Evolutionary conservation across 1,140 invertebrate genomes (phyloP).

Genomic region (Pseudomyrmex concolor): DNA sequence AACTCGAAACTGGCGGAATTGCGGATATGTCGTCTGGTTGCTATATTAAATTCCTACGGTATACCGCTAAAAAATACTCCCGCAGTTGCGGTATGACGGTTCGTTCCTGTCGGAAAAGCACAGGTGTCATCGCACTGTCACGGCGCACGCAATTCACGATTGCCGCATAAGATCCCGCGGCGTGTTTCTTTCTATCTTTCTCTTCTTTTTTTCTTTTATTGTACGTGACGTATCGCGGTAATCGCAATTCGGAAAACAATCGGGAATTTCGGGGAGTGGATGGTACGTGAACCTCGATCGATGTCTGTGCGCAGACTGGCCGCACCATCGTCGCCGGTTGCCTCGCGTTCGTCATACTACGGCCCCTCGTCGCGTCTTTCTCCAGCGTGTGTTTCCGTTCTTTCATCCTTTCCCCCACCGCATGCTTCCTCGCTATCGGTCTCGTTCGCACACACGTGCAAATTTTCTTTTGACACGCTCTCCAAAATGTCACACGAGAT

Average conservation of each 20-base stretch:
- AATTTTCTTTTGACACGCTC: constrained; percentile 4
- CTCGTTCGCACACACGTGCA: constrained; percentile 39
- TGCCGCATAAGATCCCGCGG: constrained; percentile 31
- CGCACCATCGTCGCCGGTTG: constrained; percentile 68
- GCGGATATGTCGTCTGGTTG: constrained; percentile 15
- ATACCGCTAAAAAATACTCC: constrained; percentile 40
- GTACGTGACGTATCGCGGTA: constrained; percentile 39
- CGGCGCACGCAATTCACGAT: constrained; percentile 53
- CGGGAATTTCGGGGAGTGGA: constrained; percentile 71
- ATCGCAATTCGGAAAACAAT: constrained; percentile 72
- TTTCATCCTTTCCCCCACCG: constrained; percentile 49
- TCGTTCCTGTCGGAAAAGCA: constrained; percentile 60
- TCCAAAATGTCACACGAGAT: no score
- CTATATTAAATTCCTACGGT: constrained; percentile 32
- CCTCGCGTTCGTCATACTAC: constrained; percentile 71
- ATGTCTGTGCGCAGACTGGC: constrained; percentile 83
- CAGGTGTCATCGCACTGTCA: constrained; percentile 68
- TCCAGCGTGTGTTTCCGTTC: constrained; percentile 58
- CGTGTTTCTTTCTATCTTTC: background rate
- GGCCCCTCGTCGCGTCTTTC: constrained; percentile 54
- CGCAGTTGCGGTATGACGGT: constrained; percentile 10
- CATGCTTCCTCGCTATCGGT: constrained; percentile 55
- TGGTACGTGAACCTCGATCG: constrained; percentile 78
- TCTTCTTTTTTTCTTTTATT: background rate
- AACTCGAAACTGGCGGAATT: constrained; percentile 13